Evolutionary conservation across 2,888 invertebrate genomes (phyloP).

Genomic region (Drosophila incognita): DNA sequence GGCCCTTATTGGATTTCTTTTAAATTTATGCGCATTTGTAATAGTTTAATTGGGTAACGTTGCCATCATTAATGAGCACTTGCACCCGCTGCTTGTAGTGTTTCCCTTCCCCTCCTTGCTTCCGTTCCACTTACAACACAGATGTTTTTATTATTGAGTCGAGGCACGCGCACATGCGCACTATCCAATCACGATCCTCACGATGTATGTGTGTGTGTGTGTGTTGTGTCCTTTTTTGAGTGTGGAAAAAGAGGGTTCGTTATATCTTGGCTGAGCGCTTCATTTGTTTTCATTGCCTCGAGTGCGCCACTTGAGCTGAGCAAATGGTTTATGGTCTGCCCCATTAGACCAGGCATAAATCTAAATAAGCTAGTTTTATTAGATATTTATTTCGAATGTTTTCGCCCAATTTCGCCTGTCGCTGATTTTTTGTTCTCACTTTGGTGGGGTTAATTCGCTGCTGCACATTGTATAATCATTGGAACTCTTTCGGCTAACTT

Average conservation of each 20-base stretch:
- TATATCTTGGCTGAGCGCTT: constrained; percentile 6
- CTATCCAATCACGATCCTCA: constrained; percentile 42
- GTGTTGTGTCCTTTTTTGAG: constrained; percentile 45
- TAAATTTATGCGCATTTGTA: constrained; percentile 74
- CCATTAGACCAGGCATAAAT: constrained; percentile 41
- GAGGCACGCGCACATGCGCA: constrained; percentile 74
- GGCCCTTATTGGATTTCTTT: constrained; percentile 32
- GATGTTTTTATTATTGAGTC: constrained; percentile 51
- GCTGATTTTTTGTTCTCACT: constrained; percentile 25
- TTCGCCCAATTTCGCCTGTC: background rate
- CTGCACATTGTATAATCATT: constrained; percentile 75
- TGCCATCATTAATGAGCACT: constrained; percentile 73
- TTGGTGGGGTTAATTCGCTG: constrained; percentile 63
- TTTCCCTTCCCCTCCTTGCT: background rate
- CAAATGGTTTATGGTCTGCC: constrained; percentile 50
- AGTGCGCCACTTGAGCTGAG: constrained; percentile 29
- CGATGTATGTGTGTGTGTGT: background rate
- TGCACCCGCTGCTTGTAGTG: constrained; percentile 27
- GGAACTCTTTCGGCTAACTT: constrained; percentile 51
- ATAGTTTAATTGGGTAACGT: constrained; percentile 65
- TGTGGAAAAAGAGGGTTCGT: constrained; percentile 9
- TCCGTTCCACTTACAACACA: constrained; percentile 36
- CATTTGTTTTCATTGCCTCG: constrained; percentile 16
- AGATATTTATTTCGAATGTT: constrained; percentile 1
- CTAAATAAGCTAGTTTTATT: background rate